Base-by-base conservation (phyloP, 2,888 invertebrate genomes). In the Plemyria rubiginata region DNA sequence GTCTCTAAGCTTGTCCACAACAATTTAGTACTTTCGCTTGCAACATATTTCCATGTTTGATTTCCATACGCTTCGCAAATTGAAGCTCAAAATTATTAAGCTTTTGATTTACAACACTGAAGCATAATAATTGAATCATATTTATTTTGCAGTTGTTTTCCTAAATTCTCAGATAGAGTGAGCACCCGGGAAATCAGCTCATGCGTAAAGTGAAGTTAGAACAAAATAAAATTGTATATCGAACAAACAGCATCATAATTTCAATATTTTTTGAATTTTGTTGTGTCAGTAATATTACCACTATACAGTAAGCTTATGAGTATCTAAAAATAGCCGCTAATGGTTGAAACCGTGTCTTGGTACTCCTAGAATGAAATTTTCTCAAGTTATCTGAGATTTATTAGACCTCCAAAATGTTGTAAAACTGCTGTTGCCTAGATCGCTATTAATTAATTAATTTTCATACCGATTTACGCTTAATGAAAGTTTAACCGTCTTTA, bases 401-500 rank as follows among this genome's bases (percentile, higher is more conserved):
- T 48, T 12, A 8, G 13, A 51, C 36, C 36, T 45, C 46, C 7
- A 2, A n/a, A 62, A 45, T 54, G 7, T 49, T 56, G 22, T 29
- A 11, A 48, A 58, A 61, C 22, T 50, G 16, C 22, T 43, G 45
- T 45, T n/a, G n/a, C 22, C n/a, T 22, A 46, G 41, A 40, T 38
- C 38, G 29, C 57, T 46, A 50, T 60, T 57, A 57, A 57, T 60
- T 48, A 63, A 63, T 64, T 60, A 65, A 64, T 57, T 60, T 49
- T 36, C 53, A 50, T 57, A 15, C 56, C 28, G 53, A 65, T 60
- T 57, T 60, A 57, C 32, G 50, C 60, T 32, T 57, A 65, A 60
- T 65, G 49, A 64, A 64, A 60, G 52, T 40, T 54, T 49, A 65
- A 46, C 54, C 64, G 64, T 57, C 64, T 60, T 60, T 54, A 60